Evolutionary conservation across 1,140 invertebrate genomes (phyloP).

Genomic region (Rhopalosiphum padi): DNA sequence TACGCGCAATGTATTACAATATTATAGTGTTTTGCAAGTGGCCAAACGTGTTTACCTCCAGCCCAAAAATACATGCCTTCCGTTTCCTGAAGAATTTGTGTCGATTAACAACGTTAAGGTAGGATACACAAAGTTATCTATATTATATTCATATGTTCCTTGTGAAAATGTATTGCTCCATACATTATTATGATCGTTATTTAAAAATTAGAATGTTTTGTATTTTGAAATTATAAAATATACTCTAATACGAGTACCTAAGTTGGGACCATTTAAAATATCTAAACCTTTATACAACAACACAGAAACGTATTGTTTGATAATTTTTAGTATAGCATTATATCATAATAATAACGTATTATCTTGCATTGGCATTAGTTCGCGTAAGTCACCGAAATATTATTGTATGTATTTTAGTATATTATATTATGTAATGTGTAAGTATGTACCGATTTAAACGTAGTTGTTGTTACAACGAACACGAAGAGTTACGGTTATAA

Average conservation of each 20-base stretch:
- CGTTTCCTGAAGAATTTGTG: not conserved
- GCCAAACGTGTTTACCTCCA: not conserved
- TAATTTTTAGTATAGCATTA: too few relatives aligned
- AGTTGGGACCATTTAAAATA: too few relatives aligned
- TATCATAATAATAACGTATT: not conserved
- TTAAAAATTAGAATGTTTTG: not conserved
- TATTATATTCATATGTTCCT: not conserved
- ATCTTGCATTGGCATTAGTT: not conserved
- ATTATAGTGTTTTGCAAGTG: not conserved
- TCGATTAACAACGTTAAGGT: not conserved
- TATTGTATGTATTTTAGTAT: not conserved
- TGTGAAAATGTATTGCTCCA: too few relatives aligned
- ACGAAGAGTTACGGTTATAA: not conserved
- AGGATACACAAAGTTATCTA: not conserved
- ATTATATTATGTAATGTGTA: not conserved
- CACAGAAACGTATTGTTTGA: not conserved
- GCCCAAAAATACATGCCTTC: not conserved
- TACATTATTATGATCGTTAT: too few relatives aligned
- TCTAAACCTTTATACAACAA: not conserved
- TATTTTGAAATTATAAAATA: too few relatives aligned
- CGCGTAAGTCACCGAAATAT: not conserved
- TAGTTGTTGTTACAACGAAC: not conserved
- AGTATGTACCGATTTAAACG: not conserved
- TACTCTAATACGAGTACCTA: too few relatives aligned
- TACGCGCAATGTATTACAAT: not conserved